Evolutionary conservation across 1,140 invertebrate species (phyloP).

Genomic region (Drosophila seguyi): DNA sequence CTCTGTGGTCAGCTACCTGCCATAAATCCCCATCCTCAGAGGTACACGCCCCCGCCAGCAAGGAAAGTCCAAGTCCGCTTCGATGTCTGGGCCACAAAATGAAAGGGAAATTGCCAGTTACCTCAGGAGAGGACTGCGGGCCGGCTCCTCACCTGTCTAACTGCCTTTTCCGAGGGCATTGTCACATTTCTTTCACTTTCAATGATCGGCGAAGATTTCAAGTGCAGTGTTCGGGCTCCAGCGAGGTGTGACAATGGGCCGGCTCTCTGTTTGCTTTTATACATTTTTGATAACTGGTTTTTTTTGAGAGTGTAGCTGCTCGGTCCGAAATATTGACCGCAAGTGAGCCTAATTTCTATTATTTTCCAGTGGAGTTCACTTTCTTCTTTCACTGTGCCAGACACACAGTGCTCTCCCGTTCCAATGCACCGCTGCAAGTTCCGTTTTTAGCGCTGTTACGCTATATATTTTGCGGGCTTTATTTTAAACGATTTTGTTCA

Average conservation of each 20-base stretch:
- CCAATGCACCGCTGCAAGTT: constrained; percentile 37
- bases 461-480: constrained; percentile 64
- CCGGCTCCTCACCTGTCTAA: constrained; percentile 9
- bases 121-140: constrained; percentile 8
- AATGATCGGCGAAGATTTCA: constrained; percentile 41
- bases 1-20: constrained; percentile 24
- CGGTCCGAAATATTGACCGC: constrained; percentile 60
- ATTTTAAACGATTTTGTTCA: constrained; percentile 22
- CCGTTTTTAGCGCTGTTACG: constrained; percentile 67
- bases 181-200: constrained; percentile 84
- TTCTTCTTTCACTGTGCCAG: constrained; percentile 81
- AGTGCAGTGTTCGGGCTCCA: constrained; percentile 30
- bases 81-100: constrained; percentile 45
- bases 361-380: constrained; percentile 75
- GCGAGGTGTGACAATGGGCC: constrained; percentile 67
- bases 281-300: constrained; percentile 51
- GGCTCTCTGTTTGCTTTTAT: constrained; percentile 30
- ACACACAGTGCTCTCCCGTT: constrained; percentile 28
- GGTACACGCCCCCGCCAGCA: constrained; percentile 39
- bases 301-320: background rate
- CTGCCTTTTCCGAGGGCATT: constrained; percentile 61
- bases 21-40: constrained; percentile 22
- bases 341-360: constrained; percentile 77
- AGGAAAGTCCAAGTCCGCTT: constrained; percentile 35
- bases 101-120: constrained; percentile 69